Evolutionary conservation across 2,113 vertebrate genomes (phyloP).

Genomic region (Suricata suricatta): DNA sequence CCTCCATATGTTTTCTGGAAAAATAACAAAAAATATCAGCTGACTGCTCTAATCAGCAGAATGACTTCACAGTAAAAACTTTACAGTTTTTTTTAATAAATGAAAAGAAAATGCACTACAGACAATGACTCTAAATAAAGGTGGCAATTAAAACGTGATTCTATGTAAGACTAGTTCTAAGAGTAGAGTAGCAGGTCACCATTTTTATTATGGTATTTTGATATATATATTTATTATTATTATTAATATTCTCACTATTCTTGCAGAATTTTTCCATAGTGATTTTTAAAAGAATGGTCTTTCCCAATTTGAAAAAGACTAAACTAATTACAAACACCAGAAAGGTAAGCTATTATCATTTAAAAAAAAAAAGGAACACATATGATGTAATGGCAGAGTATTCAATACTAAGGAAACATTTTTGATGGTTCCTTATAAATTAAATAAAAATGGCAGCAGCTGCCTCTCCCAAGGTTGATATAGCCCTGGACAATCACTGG

Average conservation of each 20-base stretch:
- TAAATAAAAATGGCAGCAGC: constrained; percentile 86
- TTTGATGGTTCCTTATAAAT: constrained; percentile 83
- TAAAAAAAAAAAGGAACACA: not conserved
- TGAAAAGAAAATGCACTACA: constrained; percentile 67
- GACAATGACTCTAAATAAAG: constrained; percentile 60
- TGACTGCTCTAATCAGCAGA: constrained; percentile 68
- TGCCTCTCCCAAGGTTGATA: constrained; percentile 83
- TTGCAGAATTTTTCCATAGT: constrained; percentile 72
- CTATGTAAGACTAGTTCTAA: constrained; percentile 57
- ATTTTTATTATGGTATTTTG: constrained; percentile 68
- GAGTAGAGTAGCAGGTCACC: constrained; percentile 61
- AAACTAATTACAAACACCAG: constrained; percentile 78
- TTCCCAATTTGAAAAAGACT: constrained; percentile 77
- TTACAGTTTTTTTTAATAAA: constrained; percentile 43
- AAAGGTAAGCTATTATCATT: constrained; percentile 81
- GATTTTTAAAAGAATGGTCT: constrained; percentile 48
- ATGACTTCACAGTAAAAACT: constrained; percentile 55
- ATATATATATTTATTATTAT: not conserved
- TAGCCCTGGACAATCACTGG: constrained; percentile 82
- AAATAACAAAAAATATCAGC: constrained; percentile 71
- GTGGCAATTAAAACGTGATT: constrained; percentile 75
- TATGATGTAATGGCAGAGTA: constrained; percentile 77
- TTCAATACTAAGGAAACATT: constrained; percentile 82
- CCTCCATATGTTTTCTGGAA: constrained; percentile 64
- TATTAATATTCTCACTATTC: not conserved